Evolutionary conservation across 2,113 vertebrate genomes (phyloP).

Genomic region (Ciconia maguari): DNA sequence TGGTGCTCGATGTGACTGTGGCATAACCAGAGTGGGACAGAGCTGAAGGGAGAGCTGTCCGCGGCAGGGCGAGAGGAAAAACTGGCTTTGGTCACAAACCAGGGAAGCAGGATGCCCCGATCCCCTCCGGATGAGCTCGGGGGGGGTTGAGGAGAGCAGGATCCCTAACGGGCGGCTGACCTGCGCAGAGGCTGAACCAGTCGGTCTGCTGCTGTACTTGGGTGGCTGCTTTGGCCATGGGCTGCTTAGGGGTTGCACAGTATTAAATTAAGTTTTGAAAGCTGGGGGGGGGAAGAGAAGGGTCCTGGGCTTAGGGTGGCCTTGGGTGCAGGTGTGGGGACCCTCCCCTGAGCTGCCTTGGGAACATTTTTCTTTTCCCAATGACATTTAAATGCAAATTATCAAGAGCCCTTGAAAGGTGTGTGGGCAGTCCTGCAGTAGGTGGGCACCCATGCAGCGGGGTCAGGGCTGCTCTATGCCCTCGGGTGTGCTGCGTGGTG

Average conservation of each 20-base stretch:
- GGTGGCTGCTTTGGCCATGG: neutral
- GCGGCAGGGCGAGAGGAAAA: neutral
- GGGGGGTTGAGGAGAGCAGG: neutral
- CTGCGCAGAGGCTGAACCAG: fast-evolving
- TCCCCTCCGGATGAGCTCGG: fast-evolving
- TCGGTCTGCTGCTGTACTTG: neutral
- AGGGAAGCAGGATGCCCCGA: fast-evolving
- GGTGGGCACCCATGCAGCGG: fast-evolving
- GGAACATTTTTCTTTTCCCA: neutral
- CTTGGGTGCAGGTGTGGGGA: neutral
- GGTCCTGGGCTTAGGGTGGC: neutral
- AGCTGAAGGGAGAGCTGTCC: neutral
- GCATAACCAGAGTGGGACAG: fast-evolving
- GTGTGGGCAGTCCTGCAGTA: fast-evolving
- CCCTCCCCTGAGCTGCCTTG: neutral
- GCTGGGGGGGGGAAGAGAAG: neutral
- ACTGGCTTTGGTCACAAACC: fast-evolving
- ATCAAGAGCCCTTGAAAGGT: neutral
- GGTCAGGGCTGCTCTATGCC: neutral
- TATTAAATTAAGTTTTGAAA: neutral
- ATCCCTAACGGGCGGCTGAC: fast-evolving
- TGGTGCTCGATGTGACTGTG: fast-evolving
- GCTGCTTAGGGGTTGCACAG: neutral
- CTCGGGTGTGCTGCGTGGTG: fast-evolving
- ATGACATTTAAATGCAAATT: neutral